phyloP scores from a whole-genome alignment of 2,888 invertebrate genomes.

The Aproaerema taeniolella region DNA sequence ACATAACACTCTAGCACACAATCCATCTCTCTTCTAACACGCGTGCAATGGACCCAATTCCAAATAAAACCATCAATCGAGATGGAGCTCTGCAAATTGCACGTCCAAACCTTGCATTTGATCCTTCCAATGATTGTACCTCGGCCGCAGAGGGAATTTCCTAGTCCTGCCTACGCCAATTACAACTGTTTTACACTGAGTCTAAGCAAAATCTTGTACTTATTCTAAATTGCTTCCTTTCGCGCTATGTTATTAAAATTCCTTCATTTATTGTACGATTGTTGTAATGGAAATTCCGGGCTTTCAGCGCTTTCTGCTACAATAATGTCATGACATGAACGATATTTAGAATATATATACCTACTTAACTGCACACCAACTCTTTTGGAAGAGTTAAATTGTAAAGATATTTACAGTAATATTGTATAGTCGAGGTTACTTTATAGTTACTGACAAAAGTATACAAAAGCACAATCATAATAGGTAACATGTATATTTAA shows the following conservation, averaged over 20 bases:
- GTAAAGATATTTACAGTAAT: too few species aligned
- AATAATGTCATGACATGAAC: too few species aligned
- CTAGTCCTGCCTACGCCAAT: constrained; percentile 35
- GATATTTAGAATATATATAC: too few species aligned
- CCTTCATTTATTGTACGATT: constrained; percentile 5
- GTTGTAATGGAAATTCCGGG: too few species aligned
- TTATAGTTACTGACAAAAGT: too few species aligned
- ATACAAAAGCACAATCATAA: too few species aligned
- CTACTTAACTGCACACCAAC: too few species aligned
- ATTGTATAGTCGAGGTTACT: too few species aligned
- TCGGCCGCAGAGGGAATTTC: constrained; percentile 16
- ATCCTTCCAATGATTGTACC: constrained; percentile 7
- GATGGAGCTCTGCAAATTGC: constrained; percentile 15
- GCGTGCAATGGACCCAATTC: constrained; percentile 5
- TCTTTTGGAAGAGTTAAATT: too few species aligned
- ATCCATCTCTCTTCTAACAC: constrained; percentile 17
- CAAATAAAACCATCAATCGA: constrained; percentile 18
- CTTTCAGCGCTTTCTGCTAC: too few species aligned
- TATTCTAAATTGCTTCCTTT: constrained; percentile 31
- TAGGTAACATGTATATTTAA: too few species aligned
- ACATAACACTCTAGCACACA: constrained; percentile 16
- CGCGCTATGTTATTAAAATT: constrained; percentile 17
- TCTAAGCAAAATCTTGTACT: constrained; percentile 21
- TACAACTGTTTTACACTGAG: constrained; percentile 31
- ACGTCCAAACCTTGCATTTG: background rate